Evolutionary conservation across 2,797 vertebrate species (phyloP).

Genomic region (Euthynnus affinis): DNA sequence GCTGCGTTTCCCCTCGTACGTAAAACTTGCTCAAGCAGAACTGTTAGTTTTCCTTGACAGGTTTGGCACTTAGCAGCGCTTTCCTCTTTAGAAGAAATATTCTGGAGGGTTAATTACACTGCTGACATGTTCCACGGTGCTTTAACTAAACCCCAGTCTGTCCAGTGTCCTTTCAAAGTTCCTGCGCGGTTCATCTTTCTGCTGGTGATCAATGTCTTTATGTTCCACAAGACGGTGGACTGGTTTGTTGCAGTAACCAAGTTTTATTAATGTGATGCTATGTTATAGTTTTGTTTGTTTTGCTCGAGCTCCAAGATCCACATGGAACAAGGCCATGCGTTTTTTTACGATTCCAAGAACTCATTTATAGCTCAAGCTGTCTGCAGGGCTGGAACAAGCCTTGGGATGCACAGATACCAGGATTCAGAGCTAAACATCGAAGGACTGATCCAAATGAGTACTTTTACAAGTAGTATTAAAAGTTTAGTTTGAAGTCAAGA

Average conservation of each 20-base stretch:
- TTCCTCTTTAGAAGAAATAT: slow-evolving; percentile 17
- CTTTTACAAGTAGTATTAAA: background rate
- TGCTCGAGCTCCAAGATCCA: slow-evolving; percentile 67
- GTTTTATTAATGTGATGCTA: slow-evolving; percentile 59
- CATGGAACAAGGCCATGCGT: slow-evolving; percentile 49
- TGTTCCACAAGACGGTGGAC: background rate
- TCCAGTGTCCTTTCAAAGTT: slow-evolving; percentile 16
- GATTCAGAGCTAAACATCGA: background rate
- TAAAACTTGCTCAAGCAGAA: slow-evolving; percentile 41
- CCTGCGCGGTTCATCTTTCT: slow-evolving; percentile 1
- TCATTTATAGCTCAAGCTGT: slow-evolving; percentile 68
- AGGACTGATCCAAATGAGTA: background rate
- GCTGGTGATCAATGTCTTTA: slow-evolving; percentile 15
- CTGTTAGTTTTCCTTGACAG: slow-evolving; percentile 53
- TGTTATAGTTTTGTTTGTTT: slow-evolving; percentile 77
- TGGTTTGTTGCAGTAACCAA: slow-evolving; percentile 34
- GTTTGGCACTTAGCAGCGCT: slow-evolving; percentile 20
- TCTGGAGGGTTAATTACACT: slow-evolving; percentile 17
- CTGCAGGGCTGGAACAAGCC: slow-evolving; percentile 55
- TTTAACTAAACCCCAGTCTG: background rate
- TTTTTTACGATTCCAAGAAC: slow-evolving; percentile 67
- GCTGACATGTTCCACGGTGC: background rate
- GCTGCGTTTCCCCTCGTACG: slow-evolving; percentile 39
- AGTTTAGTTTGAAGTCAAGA: background rate
- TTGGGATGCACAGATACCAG: background rate